Percentiles rank a stretch among this genome's conserved stretches.
phyloP scores from a whole-genome alignment of 1,140 invertebrate species.

The Heliconius nattereri region DNA sequence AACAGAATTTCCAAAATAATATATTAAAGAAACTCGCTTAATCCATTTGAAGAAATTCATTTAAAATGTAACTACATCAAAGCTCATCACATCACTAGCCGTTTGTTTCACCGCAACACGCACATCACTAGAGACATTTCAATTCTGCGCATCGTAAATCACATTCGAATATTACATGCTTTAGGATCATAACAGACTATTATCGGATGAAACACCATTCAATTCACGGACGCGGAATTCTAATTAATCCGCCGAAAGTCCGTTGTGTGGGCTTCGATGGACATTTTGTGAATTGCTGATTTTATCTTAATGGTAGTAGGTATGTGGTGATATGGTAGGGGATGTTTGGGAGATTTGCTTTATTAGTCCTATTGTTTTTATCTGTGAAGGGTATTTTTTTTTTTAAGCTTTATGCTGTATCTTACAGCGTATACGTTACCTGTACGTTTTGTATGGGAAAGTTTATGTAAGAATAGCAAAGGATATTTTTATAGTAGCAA shows the following conservation, averaged over 20 bases:
- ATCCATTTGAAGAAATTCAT: too few species aligned
- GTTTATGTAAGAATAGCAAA: too few species aligned
- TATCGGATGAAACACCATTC: conserved; percentile 18
- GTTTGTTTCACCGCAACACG: background rate
- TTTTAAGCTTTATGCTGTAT: background rate
- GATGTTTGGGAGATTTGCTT: background rate
- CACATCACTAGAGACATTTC: background rate
- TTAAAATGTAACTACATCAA: too few species aligned
- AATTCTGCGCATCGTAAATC: conserved; percentile 15
- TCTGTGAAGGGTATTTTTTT: background rate
- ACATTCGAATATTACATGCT: conserved; percentile 18
- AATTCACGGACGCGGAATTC: conserved; percentile 42
- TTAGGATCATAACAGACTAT: conserved; percentile 21
- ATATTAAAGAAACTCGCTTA: too few species aligned
- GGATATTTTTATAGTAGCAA: too few species aligned
- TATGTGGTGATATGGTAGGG: conserved; percentile 55
- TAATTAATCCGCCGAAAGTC: conserved; percentile 62
- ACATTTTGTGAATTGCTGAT: conserved; percentile 58
- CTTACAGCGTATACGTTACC: too few species aligned
- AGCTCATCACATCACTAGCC: background rate
- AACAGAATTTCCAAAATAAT: too few species aligned
- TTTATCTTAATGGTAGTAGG: conserved; percentile 64
- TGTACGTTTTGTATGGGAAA: too few species aligned
- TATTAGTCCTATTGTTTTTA: background rate
- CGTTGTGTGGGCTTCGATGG: conserved; percentile 49